phyloP scores from a whole-genome alignment of 2,113 vertebrate species.

The Neofelis nebulosa region DNA sequence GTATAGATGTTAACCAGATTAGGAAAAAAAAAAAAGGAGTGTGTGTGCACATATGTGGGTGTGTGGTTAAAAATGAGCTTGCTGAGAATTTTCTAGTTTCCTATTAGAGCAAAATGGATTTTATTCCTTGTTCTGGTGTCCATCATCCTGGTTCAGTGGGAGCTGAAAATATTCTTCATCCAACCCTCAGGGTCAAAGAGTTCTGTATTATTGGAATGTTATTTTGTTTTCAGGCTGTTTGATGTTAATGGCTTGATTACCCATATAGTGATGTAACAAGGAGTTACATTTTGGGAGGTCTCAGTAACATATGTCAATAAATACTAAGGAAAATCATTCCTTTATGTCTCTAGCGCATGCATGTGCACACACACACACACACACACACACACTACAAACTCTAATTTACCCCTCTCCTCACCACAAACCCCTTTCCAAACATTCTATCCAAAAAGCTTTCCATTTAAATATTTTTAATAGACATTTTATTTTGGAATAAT shows the following conservation, averaged over 20 bases:
- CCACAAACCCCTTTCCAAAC: constrained; percentile 14
- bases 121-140: constrained; percentile 43
- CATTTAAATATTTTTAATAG: constrained; percentile 2
- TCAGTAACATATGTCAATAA: constrained; percentile 48
- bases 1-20: background rate
- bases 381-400: background rate
- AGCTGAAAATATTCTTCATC: constrained; percentile 39
- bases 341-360: background rate
- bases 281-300: constrained; percentile 63
- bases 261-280: background rate
- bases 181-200: constrained; percentile 30
- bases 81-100: constrained; percentile 45
- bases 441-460: background rate
- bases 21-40: background rate
- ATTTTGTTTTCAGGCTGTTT: constrained; percentile 58
- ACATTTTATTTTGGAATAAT: constrained; percentile 40
- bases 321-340: constrained; percentile 25
- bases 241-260: constrained; percentile 58
- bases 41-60: background rate
- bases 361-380: background rate
- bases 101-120: constrained; percentile 37
- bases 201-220: constrained; percentile 50
- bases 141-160: constrained; percentile 4
- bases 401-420: background rate
- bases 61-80: constrained; percentile 34